phyloP scores from a whole-genome alignment of 2,888 invertebrate species.

The Ecliptopera silaceata region DNA sequence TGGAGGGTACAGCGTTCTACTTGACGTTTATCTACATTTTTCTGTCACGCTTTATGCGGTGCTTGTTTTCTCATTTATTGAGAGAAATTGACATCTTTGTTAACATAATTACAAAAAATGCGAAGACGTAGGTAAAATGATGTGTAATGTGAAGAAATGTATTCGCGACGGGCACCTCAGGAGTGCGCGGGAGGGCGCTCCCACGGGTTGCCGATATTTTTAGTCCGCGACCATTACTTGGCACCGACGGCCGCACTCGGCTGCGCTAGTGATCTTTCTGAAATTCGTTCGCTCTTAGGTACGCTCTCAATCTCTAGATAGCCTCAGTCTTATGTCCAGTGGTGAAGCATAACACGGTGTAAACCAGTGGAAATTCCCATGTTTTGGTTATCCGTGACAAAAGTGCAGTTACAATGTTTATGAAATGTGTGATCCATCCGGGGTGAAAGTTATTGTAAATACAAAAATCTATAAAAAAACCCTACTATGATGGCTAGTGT shows the following conservation, averaged over 20 bases:
- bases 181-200: constrained; percentile 83
- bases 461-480: constrained; percentile 34
- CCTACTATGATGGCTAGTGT: constrained; percentile 63
- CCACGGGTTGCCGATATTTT: constrained; percentile 85
- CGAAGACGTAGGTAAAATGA: constrained; percentile 45
- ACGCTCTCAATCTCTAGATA: constrained; percentile 73
- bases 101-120: constrained; percentile 40
- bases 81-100: constrained; percentile 9
- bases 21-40: constrained; percentile 11
- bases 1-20: constrained; percentile 7
- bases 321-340: constrained; percentile 66
- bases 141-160: constrained; percentile 75
- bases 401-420: constrained; percentile 66
- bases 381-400: constrained; percentile 38
- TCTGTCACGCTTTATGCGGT: constrained; percentile 6
- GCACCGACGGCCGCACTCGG: constrained; percentile 83
- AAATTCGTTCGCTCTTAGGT: constrained; percentile 76
- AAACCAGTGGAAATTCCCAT: constrained; percentile 36
- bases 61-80: constrained; percentile 8
- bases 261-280: constrained; percentile 80
- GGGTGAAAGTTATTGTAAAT: constrained; percentile 54
- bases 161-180: constrained; percentile 72
- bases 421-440: constrained; percentile 65
- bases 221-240: constrained; percentile 86
- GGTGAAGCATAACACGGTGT: constrained; percentile 54